A percentile compares a stretch with the other conserved stretches of the same genome.
These are phyloP conservation scores for Thunnus maccoyii DNA, from an alignment of 2,113 vertebrate genomes.

Conservation along the genomic window DNA sequence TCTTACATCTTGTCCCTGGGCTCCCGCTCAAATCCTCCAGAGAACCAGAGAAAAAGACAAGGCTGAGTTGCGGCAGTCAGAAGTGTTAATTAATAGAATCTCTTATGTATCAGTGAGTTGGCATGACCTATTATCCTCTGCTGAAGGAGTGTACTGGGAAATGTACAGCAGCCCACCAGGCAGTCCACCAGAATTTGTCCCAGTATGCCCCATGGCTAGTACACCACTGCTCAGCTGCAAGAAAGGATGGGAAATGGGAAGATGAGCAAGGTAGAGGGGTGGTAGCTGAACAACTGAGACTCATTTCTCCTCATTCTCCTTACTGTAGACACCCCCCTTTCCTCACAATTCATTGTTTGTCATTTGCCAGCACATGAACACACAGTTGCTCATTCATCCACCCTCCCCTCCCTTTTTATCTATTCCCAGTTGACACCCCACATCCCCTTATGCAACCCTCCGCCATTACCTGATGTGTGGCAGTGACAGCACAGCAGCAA, in stretches of 20 bases:
- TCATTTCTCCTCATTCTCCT: constrained; percentile 32
- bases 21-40: constrained; percentile 4
- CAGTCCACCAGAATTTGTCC: too few species aligned
- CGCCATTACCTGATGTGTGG: constrained; percentile 50
- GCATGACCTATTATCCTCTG: constrained; percentile 33
- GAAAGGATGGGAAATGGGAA: neutral
- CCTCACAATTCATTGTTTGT: constrained; percentile 62
- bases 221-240: neutral
- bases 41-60: neutral
- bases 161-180: too few species aligned
- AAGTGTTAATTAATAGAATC: constrained; percentile 58
- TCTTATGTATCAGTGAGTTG: constrained; percentile 37
- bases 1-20: neutral
- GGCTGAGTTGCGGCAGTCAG: neutral
- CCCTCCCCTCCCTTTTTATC: neutral
- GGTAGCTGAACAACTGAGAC: constrained; percentile 6
- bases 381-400: constrained; percentile 34
- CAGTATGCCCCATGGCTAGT: too few species aligned
- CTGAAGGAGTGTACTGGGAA: neutral
- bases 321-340: constrained; percentile 26
- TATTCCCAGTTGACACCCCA: constrained; percentile 36
- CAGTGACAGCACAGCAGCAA: constrained; percentile 43
- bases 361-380: constrained; percentile 33
- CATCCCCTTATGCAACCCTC: constrained; percentile 18
- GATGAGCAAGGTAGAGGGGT: neutral